Evolutionary conservation across 2,888 invertebrate genomes (phyloP), one percentile per base, ranked within the genome.

Genomic region (Notocelia uddmanniana): DNA sequence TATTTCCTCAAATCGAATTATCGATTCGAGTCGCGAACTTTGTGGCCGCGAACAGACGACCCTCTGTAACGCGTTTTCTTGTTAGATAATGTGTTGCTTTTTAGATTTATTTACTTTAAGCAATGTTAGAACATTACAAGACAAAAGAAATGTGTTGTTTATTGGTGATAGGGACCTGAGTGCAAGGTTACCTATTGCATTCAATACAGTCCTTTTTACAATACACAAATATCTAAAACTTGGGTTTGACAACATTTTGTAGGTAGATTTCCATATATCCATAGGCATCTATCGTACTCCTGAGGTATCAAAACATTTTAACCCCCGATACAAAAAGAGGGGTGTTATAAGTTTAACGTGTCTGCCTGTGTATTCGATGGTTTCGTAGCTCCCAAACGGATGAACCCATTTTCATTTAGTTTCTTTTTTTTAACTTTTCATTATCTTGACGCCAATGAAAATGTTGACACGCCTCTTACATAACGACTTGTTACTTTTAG

Each of bases 1-100:
- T 86, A 86, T 92, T 91, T 91, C 92, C 91, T 91, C 85, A 83
- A 84, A 85, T 79, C 77, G 77, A 77, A 76, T 82, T 89, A 87
- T 84, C 76, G 89, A 92, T 92, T 88, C 92, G 75, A 75, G 72
- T 74, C 83, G 83, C 87, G 84, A 74, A 73, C 74, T 57, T 9
- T 55, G 70, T 71, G 74, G 70, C 87, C 90, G 90, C 91, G 89
- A 88, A 88, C 82, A 83, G 79, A 75, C 58, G 52, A 59, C 66
- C 74, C 76, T 76, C 77, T 81, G 83, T 88, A 89, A 88, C 89
- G 90, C 89, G 90, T 77, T 75, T 86, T 87, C 83, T 86, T 88
- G 87, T 91, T 89, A 89, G 87, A 86, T 87, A 89, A 91, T 83
- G 85, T 79, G 79, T 23, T 45, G 60, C 9, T 34, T 11, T 19